Base-by-base conservation (phyloP, 2,797 vertebrate species). In the Mustela erminea region DNA sequence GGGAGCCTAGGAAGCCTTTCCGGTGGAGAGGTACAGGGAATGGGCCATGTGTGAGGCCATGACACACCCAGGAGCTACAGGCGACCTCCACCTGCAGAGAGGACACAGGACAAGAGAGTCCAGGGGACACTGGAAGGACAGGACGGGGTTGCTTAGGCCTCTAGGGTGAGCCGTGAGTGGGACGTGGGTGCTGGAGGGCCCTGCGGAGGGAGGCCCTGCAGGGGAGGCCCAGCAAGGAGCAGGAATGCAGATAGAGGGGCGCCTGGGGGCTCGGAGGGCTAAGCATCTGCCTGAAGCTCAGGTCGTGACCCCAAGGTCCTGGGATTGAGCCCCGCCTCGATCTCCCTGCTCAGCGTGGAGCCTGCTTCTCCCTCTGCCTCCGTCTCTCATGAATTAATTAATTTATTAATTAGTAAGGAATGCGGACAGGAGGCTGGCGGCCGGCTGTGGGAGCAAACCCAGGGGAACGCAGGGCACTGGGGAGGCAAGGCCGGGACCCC, bases 101-200 rank as follows among this genome's bases (percentile, higher is more conserved):
- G 25, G 29, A 18, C 4, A 3, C 21, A 0, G 2, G 18, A 52
- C 49, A 13, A 21, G 18, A 14, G 62, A 2, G 17, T 46, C 46
- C 21, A 27, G 60, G 11, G 1, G 18, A 72, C 17, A 4, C 21
- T 8, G n/a, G 25, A 75, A 41, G 62, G 38, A 49, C n/a, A 43
- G 52, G n/a, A 52, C 32, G 23, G 11, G 5, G 20, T 10, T 27
- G 18, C 83, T 91, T 32, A 38, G 3, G 5, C 21, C 46, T 56
- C 43, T 7, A 5, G 27, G 1, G 49, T 23, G 7, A 11, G 32
- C 3, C 27, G 21, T 18, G 14, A 11, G 32, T 1, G 27, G 43
- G 17, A 35, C 4, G 11, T 8, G 14, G 27, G 38, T 8, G 9
- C 13, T 3, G 5, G 13, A 43, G 68, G 68, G 35, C 21, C 21